These are phyloP conservation scores for Rotaria sp. DNA, from an alignment of 2,888 invertebrate species.

Conservation along the genomic window DNA sequence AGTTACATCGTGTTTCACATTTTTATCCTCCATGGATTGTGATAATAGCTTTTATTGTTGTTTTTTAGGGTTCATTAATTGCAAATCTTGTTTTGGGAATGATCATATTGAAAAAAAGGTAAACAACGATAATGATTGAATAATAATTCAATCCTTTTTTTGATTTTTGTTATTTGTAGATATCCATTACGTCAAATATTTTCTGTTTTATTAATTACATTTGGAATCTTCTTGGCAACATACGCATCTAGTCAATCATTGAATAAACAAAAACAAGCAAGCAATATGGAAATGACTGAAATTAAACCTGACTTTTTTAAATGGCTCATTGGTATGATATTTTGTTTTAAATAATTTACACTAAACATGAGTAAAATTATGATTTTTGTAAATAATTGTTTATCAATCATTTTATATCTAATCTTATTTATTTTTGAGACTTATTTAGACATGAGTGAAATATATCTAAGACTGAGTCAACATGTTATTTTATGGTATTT, in stretches of 20 bases:
- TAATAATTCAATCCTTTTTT: not conserved
- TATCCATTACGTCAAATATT: constrained; percentile 77
- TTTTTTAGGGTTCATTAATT: constrained; percentile 73
- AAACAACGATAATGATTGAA: constrained; percentile 44
- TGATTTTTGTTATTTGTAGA: constrained; percentile 44
- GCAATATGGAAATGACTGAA: not conserved
- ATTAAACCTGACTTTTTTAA: constrained; percentile 21
- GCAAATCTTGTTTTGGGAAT: constrained; percentile 92
- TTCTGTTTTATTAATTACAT: constrained; percentile 81
- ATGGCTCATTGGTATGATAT: not conserved
- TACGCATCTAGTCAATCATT: constrained; percentile 63
- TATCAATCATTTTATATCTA: too few species aligned
- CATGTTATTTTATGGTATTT: too few species aligned
- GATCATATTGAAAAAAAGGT: constrained; percentile 71
- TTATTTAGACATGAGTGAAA: too few species aligned
- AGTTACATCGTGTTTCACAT: too few species aligned
- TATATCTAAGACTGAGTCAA: too few species aligned
- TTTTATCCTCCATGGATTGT: too few species aligned
- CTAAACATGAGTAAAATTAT: too few species aligned
- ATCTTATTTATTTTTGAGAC: too few species aligned
- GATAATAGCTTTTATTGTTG: too few species aligned
- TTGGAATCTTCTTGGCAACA: constrained; percentile 84
- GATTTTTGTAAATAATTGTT: too few species aligned
- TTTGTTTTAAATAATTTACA: not conserved
- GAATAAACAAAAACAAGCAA: not conserved